phyloP scores from a whole-genome alignment of 2,113 vertebrate genomes.

The Scomber colias region DNA sequence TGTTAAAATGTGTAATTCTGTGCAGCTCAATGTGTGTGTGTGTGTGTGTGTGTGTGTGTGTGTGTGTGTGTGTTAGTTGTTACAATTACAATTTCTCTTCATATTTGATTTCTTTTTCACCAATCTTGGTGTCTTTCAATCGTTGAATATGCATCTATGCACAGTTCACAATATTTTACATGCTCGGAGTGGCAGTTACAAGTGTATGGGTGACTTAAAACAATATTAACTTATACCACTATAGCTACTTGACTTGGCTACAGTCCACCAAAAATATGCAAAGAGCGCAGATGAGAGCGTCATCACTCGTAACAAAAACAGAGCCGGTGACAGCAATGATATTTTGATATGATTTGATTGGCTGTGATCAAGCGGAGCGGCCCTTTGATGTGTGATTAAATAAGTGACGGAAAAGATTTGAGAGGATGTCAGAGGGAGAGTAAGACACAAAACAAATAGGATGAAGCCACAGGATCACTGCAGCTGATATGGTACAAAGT shows the following conservation, averaged over 20 bases:
- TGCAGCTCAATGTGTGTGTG: not conserved
- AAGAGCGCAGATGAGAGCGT: slow-evolving; percentile 17
- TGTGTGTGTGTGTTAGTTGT: not conserved
- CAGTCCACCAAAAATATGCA: slow-evolving; percentile 47
- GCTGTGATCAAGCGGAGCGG: slow-evolving; percentile 25
- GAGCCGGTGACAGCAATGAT: slow-evolving; percentile 46
- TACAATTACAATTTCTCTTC: too few relatives aligned
- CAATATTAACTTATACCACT: slow-evolving; percentile 27
- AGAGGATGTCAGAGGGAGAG: slow-evolving; percentile 21
- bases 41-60: not conserved
- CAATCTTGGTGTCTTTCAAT: not conserved
- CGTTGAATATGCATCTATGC: not conserved
- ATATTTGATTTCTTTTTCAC: not conserved
- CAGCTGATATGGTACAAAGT: slow-evolving; percentile 48
- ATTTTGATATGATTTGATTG: slow-evolving; percentile 60
- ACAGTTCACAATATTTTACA: not conserved
- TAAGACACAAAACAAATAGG: slow-evolving; percentile 43
- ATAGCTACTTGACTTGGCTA: slow-evolving; percentile 38
- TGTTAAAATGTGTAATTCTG: too few relatives aligned
- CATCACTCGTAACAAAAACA: slow-evolving; percentile 45
- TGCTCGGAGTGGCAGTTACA: slow-evolving; percentile 8
- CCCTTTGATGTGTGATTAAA: slow-evolving; percentile 48
- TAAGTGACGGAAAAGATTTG: slow-evolving; percentile 19
- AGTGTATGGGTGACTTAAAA: slow-evolving; percentile 19
- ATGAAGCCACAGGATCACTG: slow-evolving; percentile 2